Evolutionary conservation across 2,888 invertebrate species (phyloP), one percentile per base, ranked within the genome.

Genomic region (Amorpha juglandis): DNA sequence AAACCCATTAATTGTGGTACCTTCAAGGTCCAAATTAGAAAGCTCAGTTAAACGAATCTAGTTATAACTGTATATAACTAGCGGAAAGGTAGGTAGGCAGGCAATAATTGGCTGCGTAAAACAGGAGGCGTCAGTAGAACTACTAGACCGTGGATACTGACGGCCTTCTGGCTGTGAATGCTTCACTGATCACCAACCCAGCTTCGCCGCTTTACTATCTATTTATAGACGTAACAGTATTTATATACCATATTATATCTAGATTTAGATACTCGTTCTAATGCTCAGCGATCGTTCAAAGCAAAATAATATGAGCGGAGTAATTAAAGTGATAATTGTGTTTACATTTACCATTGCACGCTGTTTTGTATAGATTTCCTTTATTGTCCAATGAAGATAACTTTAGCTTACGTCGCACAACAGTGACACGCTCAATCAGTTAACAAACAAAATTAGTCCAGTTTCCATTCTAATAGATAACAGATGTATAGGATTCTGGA

Each of bases 131-230:
- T 78, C 78, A 71, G 65, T 76, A 70, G 33, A 71, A 67, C 70
- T 78, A 80, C 65, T 76, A 72, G 73, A 86, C 79, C 86, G 80
- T 83, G 74, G 67, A 74, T 68, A 74, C 66, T 72, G 78, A 77
- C 81, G 81, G 80, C 78, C 82, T 81, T 78, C 73, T 71, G 72
- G 64, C 69, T 73, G 77, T 75, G 67, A 68, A 85, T 79, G 88
- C 83, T 82, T 75, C 79, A 75, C n/a, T 78, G 82, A 70, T 74
- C 79, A 82, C 88, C 88, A 88, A 88, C 88, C 85, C 76, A 48
- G 70, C 68, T 62, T 67, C 33, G 53, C 63, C 64, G 35, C 48
- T 65, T 58, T 58, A 38, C 55, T 58, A 16, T 47, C 45, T 65
- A 48, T 58, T 65, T 19, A 63, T 63, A 63, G 27, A 63, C 47